Evolutionary conservation across 2,888 invertebrate genomes (phyloP), one percentile per base, ranked within the genome.

Genomic region (Caenorhabditis panamensis): DNA sequence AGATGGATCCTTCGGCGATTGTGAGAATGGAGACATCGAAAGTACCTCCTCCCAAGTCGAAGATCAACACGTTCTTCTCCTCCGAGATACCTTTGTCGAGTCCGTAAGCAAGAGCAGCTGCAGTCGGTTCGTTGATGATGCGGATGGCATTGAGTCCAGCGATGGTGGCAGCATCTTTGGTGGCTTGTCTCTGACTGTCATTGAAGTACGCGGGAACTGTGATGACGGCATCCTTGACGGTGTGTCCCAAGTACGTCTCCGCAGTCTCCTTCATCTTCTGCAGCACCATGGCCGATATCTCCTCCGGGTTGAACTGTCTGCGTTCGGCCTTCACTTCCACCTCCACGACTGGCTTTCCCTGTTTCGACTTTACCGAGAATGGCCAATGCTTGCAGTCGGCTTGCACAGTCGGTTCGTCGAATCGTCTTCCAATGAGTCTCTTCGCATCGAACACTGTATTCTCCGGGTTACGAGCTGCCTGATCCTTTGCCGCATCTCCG

Each of bases 121-220:
- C 92, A 13, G 91, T 92, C 8, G 92, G 92, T 79, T 92, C 92
- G 85, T 92, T 92, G 77, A 92, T 92, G 68, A 92, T 92, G 92
- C 92, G 54, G n/a, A n/a, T n/a, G n/a, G n/a, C n/a, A n/a, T n/a
- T n/a, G n/a, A n/a, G n/a, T n/a, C n/a, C n/a, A n/a, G 92, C 90
- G 75, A 92, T 92, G 18, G 87, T 83, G 0, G 92, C 92, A 1
- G 92, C 92, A 83, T 93, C 92, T 84, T 92, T 92, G 13, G 92
- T 93, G 1, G 96, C 94, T 90, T 94, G 94, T 54, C 94, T 92
- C 89, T 94, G 94, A 0, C 58, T 94, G 89, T 94, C 93, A 89
- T 94, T 94, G 92, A 94, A 94, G 91, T 95, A 95, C 8, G 95
- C 95, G 13, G 96, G 94, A 85, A 96, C 96, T 77, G 96, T 96